phyloP scores from a whole-genome alignment of 1,140 invertebrate genomes.

The Pseudomyrmex flavicornis region DNA sequence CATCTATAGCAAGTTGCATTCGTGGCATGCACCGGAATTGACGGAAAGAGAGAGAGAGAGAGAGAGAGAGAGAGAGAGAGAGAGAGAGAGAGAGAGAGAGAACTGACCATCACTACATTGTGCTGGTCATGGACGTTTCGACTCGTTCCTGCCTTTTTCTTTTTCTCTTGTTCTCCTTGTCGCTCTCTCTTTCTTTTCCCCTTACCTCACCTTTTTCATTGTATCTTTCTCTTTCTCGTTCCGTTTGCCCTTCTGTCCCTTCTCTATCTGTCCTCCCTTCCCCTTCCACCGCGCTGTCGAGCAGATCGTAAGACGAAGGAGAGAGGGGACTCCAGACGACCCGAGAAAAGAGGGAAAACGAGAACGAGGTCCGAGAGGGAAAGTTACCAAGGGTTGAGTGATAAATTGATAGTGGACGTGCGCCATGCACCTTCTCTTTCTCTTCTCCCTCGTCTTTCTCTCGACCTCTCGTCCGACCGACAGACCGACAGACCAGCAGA shows the following conservation, averaged over 20 bases:
- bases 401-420: slow-evolving; percentile 85
- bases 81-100: not conserved
- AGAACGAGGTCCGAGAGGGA: slow-evolving; percentile 75
- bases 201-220: slow-evolving; percentile 53
- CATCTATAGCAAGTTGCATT: slow-evolving; percentile 41
- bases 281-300: slow-evolving; percentile 26
- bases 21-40: slow-evolving; percentile 14
- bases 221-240: slow-evolving; percentile 52
- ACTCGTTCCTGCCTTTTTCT: slow-evolving; percentile 56
- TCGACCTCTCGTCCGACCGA: slow-evolving; percentile 50
- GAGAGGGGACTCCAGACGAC: slow-evolving; percentile 67
- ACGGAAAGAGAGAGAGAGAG: not conserved
- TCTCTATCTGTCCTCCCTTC: slow-evolving; percentile 53
- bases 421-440: slow-evolving; percentile 76
- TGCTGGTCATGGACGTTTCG: slow-evolving; percentile 81
- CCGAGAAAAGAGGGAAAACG: slow-evolving; percentile 76
- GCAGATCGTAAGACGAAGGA: slow-evolving; percentile 54
- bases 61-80: not conserved
- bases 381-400: slow-evolving; percentile 79
- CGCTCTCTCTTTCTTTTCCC: slow-evolving; percentile 60
- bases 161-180: slow-evolving; percentile 62
- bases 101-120: slow-evolving; percentile 83
- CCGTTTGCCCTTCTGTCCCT: slow-evolving; percentile 57
- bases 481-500: slow-evolving; percentile 71
- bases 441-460: slow-evolving; percentile 23